These are phyloP conservation scores for Lacerta bilineata DNA, from an alignment of 2,797 vertebrate species.

Conservation along the genomic window DNA sequence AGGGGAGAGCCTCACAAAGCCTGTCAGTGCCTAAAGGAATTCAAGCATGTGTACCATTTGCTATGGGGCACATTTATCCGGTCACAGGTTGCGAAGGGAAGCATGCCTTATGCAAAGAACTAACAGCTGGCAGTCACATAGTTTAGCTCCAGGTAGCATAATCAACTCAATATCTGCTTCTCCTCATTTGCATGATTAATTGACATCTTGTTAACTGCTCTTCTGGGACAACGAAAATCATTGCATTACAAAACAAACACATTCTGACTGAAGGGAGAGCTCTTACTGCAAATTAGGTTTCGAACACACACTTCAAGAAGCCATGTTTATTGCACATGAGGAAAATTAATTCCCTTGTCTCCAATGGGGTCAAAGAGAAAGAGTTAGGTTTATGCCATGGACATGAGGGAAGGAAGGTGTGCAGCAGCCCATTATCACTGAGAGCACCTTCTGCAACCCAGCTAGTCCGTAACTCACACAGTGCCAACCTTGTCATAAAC, in stretches of 20 bases:
- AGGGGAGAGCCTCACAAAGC: too few species aligned
- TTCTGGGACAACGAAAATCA: constrained; percentile 56
- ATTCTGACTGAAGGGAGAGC: not conserved
- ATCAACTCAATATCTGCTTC: constrained; percentile 51
- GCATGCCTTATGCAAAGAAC: constrained; percentile 14
- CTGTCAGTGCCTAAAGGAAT: not conserved
- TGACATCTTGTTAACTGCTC: constrained; percentile 67
- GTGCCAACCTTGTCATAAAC: not conserved
- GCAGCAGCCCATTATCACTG: not conserved
- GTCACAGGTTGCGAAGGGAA: constrained; percentile 19
- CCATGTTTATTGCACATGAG: fast-evolving
- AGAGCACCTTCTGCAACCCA: not conserved
- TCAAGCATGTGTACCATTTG: not conserved
- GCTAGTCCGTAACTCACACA: not conserved
- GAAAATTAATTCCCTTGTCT: constrained; percentile 17
- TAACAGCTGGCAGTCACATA: constrained; percentile 27
- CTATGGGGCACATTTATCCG: not conserved
- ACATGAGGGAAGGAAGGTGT: not conserved
- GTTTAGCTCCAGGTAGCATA: constrained; percentile 55
- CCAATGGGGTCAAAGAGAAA: not conserved
- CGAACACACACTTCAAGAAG: constrained; percentile 26
- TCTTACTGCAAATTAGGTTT: constrained; percentile 53
- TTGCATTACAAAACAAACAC: constrained; percentile 43
- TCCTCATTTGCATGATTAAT: constrained; percentile 72
- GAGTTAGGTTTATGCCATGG: not conserved